These are phyloP conservation scores for Siphamia tubifer DNA, from an alignment of 2,113 vertebrate genomes.

Conservation along the genomic window DNA sequence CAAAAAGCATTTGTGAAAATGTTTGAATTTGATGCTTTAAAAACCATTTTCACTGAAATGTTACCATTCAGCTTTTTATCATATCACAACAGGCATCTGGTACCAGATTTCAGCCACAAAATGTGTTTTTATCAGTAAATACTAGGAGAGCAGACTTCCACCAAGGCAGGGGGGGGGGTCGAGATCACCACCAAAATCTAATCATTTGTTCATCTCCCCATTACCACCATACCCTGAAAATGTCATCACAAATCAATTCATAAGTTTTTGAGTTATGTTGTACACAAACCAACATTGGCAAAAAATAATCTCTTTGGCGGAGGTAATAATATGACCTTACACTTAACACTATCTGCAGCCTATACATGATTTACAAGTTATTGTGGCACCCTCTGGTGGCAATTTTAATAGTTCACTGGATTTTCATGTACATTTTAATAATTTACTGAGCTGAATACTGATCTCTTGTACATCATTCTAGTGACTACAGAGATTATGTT, in stretches of 20 bases:
- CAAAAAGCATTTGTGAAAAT: too few relatives aligned
- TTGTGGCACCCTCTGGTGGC: constrained; percentile 47
- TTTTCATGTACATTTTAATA: not conserved
- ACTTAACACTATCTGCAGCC: not conserved
- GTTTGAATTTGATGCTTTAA: too few relatives aligned
- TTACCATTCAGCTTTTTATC: not conserved
- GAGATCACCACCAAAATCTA: too few relatives aligned
- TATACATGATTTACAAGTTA: constrained; percentile 2
- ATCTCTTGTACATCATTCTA: not conserved
- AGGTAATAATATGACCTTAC: not conserved
- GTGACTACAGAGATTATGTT: not conserved
- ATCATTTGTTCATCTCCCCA: too few relatives aligned
- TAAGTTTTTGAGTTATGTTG: too few relatives aligned
- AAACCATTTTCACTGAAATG: not conserved
- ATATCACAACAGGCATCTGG: not conserved
- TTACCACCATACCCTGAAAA: too few relatives aligned
- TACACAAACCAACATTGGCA: too few relatives aligned
- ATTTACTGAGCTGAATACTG: not conserved
- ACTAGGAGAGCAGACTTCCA: too few relatives aligned
- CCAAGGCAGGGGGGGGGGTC: too few relatives aligned
- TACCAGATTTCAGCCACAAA: constrained; percentile 9
- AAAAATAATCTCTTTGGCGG: too few relatives aligned
- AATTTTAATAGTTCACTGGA: not conserved
- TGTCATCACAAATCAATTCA: too few relatives aligned
- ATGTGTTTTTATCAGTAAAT: constrained; percentile 18